Percentiles rank a stretch among this genome's conserved stretches.
These are phyloP conservation scores for Onchidella celtica DNA, from an alignment of 2,888 invertebrate species.

Conservation along the genomic window DNA sequence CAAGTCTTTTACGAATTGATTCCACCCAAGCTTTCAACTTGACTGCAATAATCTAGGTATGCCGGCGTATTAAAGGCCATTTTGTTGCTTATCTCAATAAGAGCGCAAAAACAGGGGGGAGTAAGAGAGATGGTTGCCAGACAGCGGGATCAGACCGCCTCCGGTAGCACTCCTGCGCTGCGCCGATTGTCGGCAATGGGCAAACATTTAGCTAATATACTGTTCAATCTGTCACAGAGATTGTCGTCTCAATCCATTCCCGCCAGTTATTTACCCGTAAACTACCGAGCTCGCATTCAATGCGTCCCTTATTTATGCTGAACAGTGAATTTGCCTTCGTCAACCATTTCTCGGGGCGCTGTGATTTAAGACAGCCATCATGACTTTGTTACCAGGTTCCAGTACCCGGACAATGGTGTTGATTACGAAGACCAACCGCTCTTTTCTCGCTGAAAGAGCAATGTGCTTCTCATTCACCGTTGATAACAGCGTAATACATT, in stretches of 20 bases:
- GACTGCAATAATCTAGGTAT: not conserved
- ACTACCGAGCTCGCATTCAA: slow-evolving; percentile 8
- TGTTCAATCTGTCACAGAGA: slow-evolving; percentile 33
- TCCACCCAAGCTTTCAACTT: too few species aligned
- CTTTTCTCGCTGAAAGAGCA: slow-evolving; percentile 12
- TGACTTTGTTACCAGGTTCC: slow-evolving; percentile 11
- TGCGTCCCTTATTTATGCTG: slow-evolving; percentile 24
- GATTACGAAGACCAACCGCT: slow-evolving; percentile 23
- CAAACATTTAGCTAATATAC: slow-evolving; percentile 42
- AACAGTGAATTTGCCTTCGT: not conserved
- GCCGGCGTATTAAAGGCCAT: not conserved
- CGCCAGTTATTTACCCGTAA: slow-evolving; percentile 35
- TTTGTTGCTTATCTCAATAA: not conserved
- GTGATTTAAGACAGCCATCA: not conserved
- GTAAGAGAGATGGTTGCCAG: slow-evolving; percentile 18
- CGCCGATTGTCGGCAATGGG: slow-evolving; percentile 31
- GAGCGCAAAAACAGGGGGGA: not conserved
- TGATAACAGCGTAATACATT: slow-evolving; percentile 19
- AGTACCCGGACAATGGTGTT: slow-evolving; percentile 11
- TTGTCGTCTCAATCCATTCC: slow-evolving; percentile 4
- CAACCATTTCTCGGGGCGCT: not conserved
- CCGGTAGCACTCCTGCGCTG: slow-evolving; percentile 21
- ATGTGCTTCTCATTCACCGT: slow-evolving; percentile 7
- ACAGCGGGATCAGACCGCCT: slow-evolving; percentile 15
- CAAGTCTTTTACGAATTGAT: too few species aligned